Percentiles rank a stretch among this genome's conserved stretches.
Conservation (phyloP, 1,140 invertebrate genomes). For the Limonius californicus region DNA sequence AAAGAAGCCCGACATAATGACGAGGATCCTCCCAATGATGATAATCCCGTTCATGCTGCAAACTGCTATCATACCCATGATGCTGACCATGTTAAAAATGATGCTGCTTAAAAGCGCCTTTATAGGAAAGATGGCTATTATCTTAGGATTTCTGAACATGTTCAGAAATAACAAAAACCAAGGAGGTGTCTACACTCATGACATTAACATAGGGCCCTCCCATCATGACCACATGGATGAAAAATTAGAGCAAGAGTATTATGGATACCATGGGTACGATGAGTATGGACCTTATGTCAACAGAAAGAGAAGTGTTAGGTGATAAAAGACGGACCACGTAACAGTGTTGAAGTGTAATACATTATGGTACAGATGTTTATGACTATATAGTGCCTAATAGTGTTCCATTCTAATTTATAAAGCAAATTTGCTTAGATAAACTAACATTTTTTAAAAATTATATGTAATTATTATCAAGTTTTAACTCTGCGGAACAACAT, state of each 20-base stretch:
- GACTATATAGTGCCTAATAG: too few species aligned
- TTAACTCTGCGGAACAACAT: too few species aligned
- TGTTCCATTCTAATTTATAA: too few species aligned
- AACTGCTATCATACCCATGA: slow-evolving; percentile 58
- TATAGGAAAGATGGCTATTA: slow-evolving; percentile 60
- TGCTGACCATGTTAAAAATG: slow-evolving; percentile 59
- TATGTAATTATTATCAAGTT: too few species aligned
- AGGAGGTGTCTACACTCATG: slow-evolving; percentile 43
- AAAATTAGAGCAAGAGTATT: slow-evolving; percentile 41
- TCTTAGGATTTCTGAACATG: slow-evolving; percentile 57
- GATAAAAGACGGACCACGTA: too few species aligned
- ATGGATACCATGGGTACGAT: slow-evolving; percentile 54
- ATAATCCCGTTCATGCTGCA: slow-evolving; percentile 62
- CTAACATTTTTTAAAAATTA: too few species aligned
- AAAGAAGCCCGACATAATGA: slow-evolving; percentile 53
- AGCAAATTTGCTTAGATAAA: too few species aligned
- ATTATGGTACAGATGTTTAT: too few species aligned
- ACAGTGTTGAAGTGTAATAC: too few species aligned
- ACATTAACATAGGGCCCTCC: slow-evolving; percentile 35
- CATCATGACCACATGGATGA: slow-evolving; percentile 13
- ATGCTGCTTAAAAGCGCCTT: slow-evolving; percentile 61
- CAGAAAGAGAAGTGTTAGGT: slow-evolving; percentile 25
- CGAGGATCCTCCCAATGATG: slow-evolving; percentile 57
- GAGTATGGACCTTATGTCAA: slow-evolving; percentile 54
- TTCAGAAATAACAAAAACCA: slow-evolving; percentile 45